Percentiles rank a stretch among this genome's conserved stretches.
Evolutionary conservation across 2,797 vertebrate species (phyloP).

Genomic region (Pyrocephalus nanus): DNA sequence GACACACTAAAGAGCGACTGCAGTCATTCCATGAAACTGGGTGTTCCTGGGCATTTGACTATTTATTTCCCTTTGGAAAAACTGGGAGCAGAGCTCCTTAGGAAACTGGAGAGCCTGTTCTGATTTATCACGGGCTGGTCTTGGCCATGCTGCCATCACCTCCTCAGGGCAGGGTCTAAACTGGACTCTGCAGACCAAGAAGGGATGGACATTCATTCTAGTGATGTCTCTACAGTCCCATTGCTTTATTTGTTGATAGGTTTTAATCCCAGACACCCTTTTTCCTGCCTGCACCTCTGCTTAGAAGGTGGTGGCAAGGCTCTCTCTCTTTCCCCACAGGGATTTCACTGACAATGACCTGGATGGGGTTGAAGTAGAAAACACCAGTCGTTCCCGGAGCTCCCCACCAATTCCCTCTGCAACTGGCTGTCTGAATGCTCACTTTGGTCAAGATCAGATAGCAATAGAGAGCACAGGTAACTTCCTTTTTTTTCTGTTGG

Average conservation of each 20-base stretch:
- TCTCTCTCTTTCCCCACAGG: conserved; percentile 67
- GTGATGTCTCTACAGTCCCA: not conserved
- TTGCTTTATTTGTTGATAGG: not conserved
- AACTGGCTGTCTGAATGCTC: conserved; percentile 73
- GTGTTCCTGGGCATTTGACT: not conserved
- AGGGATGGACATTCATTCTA: not conserved
- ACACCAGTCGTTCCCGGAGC: conserved; percentile 69
- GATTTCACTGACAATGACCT: conserved; percentile 88
- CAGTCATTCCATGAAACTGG: not conserved
- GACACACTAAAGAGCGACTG: not conserved
- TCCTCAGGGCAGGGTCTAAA: not conserved
- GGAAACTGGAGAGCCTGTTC: not conserved
- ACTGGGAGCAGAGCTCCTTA: not conserved
- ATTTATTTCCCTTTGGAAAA: not conserved
- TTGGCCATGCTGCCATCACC: not conserved
- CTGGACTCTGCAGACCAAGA: not conserved
- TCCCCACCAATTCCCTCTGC: conserved; percentile 74
- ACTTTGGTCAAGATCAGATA: conserved; percentile 75
- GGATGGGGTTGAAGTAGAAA: conserved; percentile 83
- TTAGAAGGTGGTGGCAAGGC: not conserved
- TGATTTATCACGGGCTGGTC: not conserved
- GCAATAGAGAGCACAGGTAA: conserved; percentile 82
- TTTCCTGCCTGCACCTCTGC: not conserved
- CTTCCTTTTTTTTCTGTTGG: not conserved
- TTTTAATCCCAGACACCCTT: not conserved